These are phyloP conservation scores for Tadarida brasiliensis DNA, from an alignment of 2,797 vertebrate species.

Conservation along the genomic window DNA sequence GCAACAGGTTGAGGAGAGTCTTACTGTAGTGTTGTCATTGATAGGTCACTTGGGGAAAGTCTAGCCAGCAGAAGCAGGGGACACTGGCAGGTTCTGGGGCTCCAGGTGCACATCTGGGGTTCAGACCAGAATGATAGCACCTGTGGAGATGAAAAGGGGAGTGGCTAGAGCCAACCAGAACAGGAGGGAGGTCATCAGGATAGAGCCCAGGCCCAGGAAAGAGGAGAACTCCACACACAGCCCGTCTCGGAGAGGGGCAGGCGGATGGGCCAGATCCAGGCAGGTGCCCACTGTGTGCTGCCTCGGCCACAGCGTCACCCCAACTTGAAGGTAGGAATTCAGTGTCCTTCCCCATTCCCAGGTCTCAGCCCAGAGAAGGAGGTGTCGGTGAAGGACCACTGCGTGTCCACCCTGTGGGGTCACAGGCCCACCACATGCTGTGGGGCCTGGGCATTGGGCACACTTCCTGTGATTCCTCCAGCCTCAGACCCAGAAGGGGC, in stretches of 20 bases:
- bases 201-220: neutral
- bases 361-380: neutral
- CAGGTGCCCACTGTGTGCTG: accelerated
- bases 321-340: neutral
- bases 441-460: neutral
- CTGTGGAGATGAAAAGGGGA: neutral
- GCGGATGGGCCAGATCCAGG: neutral
- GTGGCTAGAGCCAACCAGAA: neutral
- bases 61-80: neutral
- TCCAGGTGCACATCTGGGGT: neutral
- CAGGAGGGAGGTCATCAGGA: neutral
- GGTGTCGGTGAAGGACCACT: neutral
- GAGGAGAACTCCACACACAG: neutral
- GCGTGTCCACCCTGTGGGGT: accelerated
- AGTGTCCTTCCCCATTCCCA: neutral
- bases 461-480: neutral
- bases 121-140: neutral
- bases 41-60: neutral
- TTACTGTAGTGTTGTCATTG: neutral
- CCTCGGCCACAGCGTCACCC: accelerated
- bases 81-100: neutral
- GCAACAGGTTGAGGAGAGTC: neutral
- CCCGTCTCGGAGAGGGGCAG: neutral
- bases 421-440: neutral
- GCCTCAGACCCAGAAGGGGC: neutral